These are phyloP conservation scores for Malachius bipustulatus DNA, from an alignment of 2,888 invertebrate species.

Conservation along the genomic window DNA sequence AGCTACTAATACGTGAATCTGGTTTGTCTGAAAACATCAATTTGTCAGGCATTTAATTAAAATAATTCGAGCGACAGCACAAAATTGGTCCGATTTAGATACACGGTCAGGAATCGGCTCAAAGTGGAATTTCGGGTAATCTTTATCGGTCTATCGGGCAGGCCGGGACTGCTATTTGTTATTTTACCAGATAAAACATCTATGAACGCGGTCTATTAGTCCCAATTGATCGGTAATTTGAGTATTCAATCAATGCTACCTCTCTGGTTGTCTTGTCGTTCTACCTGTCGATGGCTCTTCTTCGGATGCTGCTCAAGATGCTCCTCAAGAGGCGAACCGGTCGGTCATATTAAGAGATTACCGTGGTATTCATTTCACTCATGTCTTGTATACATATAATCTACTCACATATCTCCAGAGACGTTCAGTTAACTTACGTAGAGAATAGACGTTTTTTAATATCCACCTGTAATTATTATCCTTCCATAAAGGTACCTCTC, in stretches of 20 bases:
- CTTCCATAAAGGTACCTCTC: no score
- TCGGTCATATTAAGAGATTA: no score
- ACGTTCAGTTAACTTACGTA: no score
- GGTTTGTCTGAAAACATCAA: slow-evolving; percentile 26
- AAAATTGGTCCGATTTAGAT: slow-evolving; percentile 31
- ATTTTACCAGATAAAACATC: slow-evolving; percentile 32
- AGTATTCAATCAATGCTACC: slow-evolving; percentile 27
- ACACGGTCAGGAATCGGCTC: slow-evolving; percentile 24
- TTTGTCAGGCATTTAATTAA: slow-evolving; percentile 35
- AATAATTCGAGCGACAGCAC: slow-evolving; percentile 32
- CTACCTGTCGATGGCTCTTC: no score
- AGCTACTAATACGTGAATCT: slow-evolving; percentile 13
- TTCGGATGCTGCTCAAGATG: no score
- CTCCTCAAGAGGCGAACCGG: no score
- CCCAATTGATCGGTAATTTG: slow-evolving; percentile 35
- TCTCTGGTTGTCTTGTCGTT: slow-evolving; percentile 10
- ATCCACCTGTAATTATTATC: no score
- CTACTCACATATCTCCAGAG: no score
- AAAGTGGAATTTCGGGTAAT: slow-evolving; percentile 35
- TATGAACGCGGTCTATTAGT: slow-evolving; percentile 35
- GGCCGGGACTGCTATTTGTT: slow-evolving; percentile 34
- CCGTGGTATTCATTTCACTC: no score
- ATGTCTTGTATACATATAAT: no score
- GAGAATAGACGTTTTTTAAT: no score
- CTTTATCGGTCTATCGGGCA: slow-evolving; percentile 23